Evolutionary conservation across 2,113 vertebrate genomes (phyloP).

Genomic region (Camelus bactrianus): DNA sequence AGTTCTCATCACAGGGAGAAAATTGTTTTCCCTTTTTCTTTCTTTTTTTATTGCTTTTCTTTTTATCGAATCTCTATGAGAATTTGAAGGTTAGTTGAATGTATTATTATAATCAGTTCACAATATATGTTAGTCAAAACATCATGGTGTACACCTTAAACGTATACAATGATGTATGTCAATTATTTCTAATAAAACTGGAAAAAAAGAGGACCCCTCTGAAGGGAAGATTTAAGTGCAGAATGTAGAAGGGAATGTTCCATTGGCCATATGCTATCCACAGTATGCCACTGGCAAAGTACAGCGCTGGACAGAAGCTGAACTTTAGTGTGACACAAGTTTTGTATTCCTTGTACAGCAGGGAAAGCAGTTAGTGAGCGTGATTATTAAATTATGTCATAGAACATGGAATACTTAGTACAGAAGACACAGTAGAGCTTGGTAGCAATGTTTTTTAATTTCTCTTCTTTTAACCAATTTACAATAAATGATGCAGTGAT

Average conservation of each 20-base stretch:
- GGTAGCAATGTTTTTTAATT: neutral
- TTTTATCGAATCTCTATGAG: too few relatives aligned
- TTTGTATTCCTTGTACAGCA: neutral
- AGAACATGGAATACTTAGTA: neutral
- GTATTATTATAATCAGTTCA: neutral
- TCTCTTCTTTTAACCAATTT: neutral
- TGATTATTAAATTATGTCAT: neutral
- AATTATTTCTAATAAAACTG: neutral
- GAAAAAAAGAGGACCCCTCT: neutral
- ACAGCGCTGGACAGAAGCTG: neutral
- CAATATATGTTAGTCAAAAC: neutral
- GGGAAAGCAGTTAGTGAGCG: neutral
- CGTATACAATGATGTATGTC: too few relatives aligned
- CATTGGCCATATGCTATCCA: slow-evolving; percentile 25
- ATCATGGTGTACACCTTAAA: neutral
- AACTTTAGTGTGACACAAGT: slow-evolving; percentile 1
- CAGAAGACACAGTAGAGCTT: neutral
- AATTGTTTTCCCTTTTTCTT: neutral
- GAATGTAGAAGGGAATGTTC: slow-evolving; percentile 53
- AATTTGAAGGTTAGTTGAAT: neutral
- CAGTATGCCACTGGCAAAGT: neutral
- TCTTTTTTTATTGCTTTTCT: neutral
- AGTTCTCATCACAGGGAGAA: neutral
- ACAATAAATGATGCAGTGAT: neutral
- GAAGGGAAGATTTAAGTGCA: neutral